Conservation (phyloP, 2,797 vertebrate genomes). For the Ctenosaura bakeri region DNA sequence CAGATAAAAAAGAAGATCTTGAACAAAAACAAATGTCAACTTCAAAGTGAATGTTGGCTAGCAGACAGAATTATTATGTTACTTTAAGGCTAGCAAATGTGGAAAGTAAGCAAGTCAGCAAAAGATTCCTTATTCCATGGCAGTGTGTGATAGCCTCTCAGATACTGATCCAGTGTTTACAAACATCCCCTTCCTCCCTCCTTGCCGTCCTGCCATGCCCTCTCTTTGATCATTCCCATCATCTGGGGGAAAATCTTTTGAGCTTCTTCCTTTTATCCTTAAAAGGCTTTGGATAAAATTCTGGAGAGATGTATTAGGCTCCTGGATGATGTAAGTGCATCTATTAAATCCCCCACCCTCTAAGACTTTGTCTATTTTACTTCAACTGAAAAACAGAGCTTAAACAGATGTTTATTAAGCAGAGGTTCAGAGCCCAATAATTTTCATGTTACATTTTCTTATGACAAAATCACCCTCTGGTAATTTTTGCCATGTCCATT, state of each 20-base stretch:
- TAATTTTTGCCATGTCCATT: neutral
- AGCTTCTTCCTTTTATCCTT: slow-evolving; percentile 31
- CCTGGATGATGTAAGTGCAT: neutral
- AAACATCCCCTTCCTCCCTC: slow-evolving; percentile 18
- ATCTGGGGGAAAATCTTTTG: slow-evolving; percentile 26
- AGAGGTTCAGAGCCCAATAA: neutral
- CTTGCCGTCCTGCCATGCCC: slow-evolving; percentile 21
- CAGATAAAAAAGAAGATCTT: slow-evolving; percentile 50
- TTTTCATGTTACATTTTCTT: neutral
- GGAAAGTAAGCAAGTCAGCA: slow-evolving; percentile 54
- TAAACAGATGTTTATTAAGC: neutral
- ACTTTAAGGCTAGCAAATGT: slow-evolving; percentile 63
- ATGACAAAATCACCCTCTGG: too few relatives aligned
- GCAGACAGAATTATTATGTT: slow-evolving; percentile 63
- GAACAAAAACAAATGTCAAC: slow-evolving; percentile 74
- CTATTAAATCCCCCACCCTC: neutral
- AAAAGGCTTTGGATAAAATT: slow-evolving; percentile 28
- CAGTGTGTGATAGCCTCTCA: neutral
- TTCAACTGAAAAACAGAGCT: neutral
- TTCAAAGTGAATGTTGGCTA: slow-evolving; percentile 75
- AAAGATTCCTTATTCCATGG: slow-evolving; percentile 43
- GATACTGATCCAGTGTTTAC: slow-evolving; percentile 42
- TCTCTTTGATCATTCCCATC: slow-evolving; percentile 52
- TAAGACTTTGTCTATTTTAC: neutral
- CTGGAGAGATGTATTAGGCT: neutral